Conservation (phyloP, 2,888 invertebrate species). For the Acronicta aceris region DNA sequence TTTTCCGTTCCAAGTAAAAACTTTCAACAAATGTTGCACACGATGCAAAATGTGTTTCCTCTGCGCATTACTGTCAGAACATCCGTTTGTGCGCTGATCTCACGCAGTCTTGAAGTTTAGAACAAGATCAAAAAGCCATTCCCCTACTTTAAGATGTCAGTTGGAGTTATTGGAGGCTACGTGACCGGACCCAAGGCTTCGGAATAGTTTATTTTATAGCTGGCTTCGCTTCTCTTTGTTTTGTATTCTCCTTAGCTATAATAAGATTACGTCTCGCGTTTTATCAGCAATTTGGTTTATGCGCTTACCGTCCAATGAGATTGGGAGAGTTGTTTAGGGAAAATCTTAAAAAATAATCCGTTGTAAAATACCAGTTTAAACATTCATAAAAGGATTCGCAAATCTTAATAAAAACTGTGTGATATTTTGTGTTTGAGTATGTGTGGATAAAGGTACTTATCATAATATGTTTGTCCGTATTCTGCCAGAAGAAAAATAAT, state of each 20-base stretch:
- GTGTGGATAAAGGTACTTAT: no score
- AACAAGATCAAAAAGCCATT: slow-evolving; percentile 82
- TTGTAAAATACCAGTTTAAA: neutral
- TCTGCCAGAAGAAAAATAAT: no score
- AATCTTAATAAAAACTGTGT: no score
- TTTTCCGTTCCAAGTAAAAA: neutral
- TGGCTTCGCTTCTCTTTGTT: slow-evolving; percentile 51
- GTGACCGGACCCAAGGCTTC: slow-evolving; percentile 74
- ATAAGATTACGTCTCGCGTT: slow-evolving; percentile 50
- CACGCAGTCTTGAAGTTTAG: slow-evolving; percentile 59
- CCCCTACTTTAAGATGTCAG: slow-evolving; percentile 79
- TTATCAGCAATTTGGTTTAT: slow-evolving; percentile 45
- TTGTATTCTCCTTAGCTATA: slow-evolving; percentile 45
- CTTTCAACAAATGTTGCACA: slow-evolving; percentile 35
- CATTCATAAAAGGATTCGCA: no score
- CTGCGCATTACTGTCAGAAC: slow-evolving; percentile 30
- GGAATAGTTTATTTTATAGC: slow-evolving; percentile 68
- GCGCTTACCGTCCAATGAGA: slow-evolving; percentile 11
- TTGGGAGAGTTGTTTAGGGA: neutral
- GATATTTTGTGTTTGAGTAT: no score
- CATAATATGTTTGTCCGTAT: no score
- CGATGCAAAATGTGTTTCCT: slow-evolving; percentile 38
- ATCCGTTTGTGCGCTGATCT: slow-evolving; percentile 54
- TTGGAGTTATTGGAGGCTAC: slow-evolving; percentile 77
- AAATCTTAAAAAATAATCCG: neutral